A percentile compares a stretch with the other conserved stretches of the same genome.
phyloP scores from a whole-genome alignment of 53 echinoderm and acorn worm genomes.

The Echinarachnius parma region DNA sequence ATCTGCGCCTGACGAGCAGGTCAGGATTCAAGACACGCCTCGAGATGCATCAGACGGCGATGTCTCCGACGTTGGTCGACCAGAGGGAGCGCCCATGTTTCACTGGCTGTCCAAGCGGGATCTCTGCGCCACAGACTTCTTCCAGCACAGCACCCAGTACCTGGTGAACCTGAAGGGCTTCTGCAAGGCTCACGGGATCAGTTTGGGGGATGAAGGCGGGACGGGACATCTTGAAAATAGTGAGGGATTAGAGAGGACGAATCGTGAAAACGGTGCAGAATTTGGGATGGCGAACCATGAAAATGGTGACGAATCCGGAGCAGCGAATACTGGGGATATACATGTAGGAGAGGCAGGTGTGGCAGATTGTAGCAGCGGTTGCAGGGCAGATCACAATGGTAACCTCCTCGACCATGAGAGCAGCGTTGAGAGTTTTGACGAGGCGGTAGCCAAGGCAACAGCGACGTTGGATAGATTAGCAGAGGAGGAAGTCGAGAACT shows the following conservation, averaged over 20 bases:
- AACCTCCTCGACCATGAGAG: neutral
- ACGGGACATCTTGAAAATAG: too few relatives aligned
- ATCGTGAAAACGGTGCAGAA: constrained; percentile 1
- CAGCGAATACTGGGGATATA: too few relatives aligned
- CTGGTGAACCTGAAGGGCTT: constrained; percentile 23
- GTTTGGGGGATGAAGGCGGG: neutral
- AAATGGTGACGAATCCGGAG: neutral
- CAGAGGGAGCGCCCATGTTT: too few relatives aligned
- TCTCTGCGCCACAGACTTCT: constrained; percentile 4
- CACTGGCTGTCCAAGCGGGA: constrained; percentile 14
- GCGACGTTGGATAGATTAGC: too few relatives aligned
- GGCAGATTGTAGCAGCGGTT: too few relatives aligned
- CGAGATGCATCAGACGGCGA: neutral
- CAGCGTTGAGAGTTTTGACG: neutral
- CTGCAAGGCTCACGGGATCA: constrained; percentile 8
- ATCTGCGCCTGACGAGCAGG: too few relatives aligned
- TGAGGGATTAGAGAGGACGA: neutral
- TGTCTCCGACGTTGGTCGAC: too few relatives aligned
- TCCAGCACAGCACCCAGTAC: constrained; percentile 9
- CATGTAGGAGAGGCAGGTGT: too few relatives aligned
- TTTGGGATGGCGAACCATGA: neutral
- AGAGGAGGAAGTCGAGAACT: too few relatives aligned
- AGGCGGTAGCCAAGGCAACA: neutral
- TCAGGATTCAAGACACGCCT: neutral
- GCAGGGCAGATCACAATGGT: neutral